These are phyloP conservation scores for Sander lucioperca DNA, from an alignment of 2,113 vertebrate species.

Conservation along the genomic window DNA sequence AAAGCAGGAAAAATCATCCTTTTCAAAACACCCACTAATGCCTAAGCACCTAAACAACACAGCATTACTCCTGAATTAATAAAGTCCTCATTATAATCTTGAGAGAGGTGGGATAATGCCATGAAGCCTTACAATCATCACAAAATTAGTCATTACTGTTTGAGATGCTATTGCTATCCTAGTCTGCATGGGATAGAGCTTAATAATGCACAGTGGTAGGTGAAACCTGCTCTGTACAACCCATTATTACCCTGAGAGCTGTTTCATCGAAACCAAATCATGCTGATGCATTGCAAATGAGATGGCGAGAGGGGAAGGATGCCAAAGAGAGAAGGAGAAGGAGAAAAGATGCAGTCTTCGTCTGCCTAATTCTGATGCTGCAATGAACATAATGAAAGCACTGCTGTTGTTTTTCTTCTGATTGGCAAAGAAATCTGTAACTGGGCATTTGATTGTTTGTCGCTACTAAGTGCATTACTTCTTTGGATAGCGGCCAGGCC, in stretches of 20 bases:
- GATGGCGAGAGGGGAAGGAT: conserved; percentile 43
- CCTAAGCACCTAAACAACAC: conserved; percentile 21
- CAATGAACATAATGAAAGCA: conserved; percentile 46
- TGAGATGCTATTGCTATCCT: conserved; percentile 30
- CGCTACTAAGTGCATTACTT: conserved; percentile 17
- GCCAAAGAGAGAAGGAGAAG: conserved; percentile 29
- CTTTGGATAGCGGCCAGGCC: conserved; percentile 7
- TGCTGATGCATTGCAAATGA: conserved; percentile 65
- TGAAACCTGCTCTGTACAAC: conserved; percentile 56
- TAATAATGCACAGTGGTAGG: conserved; percentile 44
- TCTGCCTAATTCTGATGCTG: conserved; percentile 58
- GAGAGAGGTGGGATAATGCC: not conserved
- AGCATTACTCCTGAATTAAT: conserved; percentile 33
- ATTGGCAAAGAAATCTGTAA: conserved; percentile 17
- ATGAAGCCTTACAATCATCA: conserved; percentile 23
- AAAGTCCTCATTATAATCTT: conserved; percentile 22
- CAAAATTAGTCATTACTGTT: conserved; percentile 45
- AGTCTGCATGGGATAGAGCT: conserved; percentile 13
- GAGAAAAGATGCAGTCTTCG: conserved; percentile 40
- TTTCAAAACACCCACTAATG: conserved; percentile 29
- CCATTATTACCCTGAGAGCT: conserved; percentile 67
- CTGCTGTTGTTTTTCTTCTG: conserved; percentile 35
- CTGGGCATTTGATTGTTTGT: conserved; percentile 38
- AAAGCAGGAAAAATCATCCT: conserved; percentile 32
- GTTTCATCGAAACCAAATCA: conserved; percentile 63